Evolutionary conservation across 2,797 vertebrate genomes (phyloP).

Genomic region (Periparus ater): DNA sequence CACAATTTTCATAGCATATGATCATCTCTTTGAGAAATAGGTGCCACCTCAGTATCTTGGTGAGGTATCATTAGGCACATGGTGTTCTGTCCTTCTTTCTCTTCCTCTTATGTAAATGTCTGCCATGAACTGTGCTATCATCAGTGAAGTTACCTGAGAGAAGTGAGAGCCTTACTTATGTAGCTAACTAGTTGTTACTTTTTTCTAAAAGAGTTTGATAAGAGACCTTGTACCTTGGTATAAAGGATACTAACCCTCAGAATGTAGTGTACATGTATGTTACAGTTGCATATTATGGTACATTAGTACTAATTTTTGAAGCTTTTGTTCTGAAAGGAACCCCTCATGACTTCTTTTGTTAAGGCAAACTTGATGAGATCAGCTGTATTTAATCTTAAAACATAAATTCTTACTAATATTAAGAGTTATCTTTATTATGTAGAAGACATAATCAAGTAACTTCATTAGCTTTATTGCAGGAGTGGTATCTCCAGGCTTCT

Average conservation of each 20-base stretch:
- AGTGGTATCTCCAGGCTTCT: neutral
- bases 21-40: neutral
- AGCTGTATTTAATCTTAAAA: neutral
- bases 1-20: neutral
- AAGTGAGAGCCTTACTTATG: neutral
- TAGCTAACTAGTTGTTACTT: neutral
- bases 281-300: neutral
- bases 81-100: neutral
- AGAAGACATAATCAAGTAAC: neutral
- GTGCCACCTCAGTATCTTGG: neutral
- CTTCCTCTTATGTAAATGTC: neutral
- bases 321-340: neutral
- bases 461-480: neutral
- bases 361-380: neutral
- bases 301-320: neutral
- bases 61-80: neutral
- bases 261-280: neutral
- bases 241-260: neutral
- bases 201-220: neutral
- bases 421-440: neutral
- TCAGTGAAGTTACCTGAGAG: neutral
- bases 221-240: neutral
- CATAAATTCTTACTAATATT: neutral
- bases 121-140: neutral
- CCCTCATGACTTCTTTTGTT: neutral